A percentile compares a stretch with the other conserved stretches of the same genome.
Conservation (phyloP, 2,113 vertebrate species). For the Saiga tatarica region DNA sequence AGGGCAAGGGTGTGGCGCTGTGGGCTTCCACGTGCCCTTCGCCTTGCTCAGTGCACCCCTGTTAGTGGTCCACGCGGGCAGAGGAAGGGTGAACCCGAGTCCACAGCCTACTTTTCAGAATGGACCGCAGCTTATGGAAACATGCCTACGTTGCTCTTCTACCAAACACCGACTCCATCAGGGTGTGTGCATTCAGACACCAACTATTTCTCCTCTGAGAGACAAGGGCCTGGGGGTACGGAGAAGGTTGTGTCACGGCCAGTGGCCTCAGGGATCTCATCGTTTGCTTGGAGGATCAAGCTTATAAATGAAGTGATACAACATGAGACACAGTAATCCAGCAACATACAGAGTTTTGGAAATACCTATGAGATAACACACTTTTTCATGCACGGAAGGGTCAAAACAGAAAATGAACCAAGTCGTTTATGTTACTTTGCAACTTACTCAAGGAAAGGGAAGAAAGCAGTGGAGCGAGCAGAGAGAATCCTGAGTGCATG, state of each 20-base stretch:
- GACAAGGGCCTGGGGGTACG: too few relatives aligned
- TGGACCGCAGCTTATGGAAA: neutral
- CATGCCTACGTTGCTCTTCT: neutral
- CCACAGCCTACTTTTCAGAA: neutral
- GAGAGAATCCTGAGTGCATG: neutral
- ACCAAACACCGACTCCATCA: fast-evolving
- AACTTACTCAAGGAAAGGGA: neutral
- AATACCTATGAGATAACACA: neutral
- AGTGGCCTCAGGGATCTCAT: neutral
- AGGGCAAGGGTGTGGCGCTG: fast-evolving
- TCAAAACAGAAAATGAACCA: neutral
- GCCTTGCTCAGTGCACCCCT: neutral
- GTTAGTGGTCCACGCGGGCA: fast-evolving
- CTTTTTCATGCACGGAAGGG: neutral
- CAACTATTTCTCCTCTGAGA: neutral
- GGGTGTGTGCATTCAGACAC: fast-evolving
- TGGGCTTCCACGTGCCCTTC: neutral
- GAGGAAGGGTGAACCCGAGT: neutral
- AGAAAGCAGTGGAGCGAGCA: neutral
- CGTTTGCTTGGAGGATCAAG: neutral
- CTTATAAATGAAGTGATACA: neutral
- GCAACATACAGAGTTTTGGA: neutral
- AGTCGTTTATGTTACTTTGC: neutral
- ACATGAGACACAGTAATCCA: neutral
- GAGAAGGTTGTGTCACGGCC: neutral